A percentile compares a stretch with the other conserved stretches of the same genome.
phyloP scores from a whole-genome alignment of 2,888 invertebrate genomes.

The Deilephila elpenor region DNA sequence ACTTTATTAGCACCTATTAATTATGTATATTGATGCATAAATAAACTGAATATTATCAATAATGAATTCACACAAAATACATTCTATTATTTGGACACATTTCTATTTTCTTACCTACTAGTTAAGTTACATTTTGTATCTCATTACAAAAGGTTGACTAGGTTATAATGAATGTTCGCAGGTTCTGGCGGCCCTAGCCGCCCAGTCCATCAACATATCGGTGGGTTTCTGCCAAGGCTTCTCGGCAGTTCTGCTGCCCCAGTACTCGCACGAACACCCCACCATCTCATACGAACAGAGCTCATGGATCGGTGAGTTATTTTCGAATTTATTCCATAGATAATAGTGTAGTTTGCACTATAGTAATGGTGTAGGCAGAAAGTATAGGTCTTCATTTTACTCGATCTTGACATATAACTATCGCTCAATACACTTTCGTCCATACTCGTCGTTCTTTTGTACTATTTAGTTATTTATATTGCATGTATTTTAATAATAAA shows the following conservation, averaged over 20 bases:
- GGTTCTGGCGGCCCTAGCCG: slow-evolving; percentile 89
- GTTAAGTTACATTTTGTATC: not conserved
- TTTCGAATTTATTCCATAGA: not conserved
- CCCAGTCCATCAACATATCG: slow-evolving; percentile 90
- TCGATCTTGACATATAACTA: no score
- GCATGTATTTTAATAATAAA: no score
- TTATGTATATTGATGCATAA: no score
- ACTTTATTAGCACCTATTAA: no score
- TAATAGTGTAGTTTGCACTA: not conserved
- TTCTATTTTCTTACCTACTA: no score
- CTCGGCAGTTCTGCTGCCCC: slow-evolving; percentile 90
- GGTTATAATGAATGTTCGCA: slow-evolving; percentile 63
- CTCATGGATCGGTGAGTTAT: slow-evolving; percentile 88
- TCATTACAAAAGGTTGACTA: slow-evolving; percentile 42
- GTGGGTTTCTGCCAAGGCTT: slow-evolving; percentile 91
- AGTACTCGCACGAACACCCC: slow-evolving; percentile 84
- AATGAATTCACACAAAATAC: no score
- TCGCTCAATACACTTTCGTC: no score
- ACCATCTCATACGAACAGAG: slow-evolving; percentile 86
- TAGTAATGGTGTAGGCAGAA: not conserved
- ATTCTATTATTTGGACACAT: no score
- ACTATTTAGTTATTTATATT: no score
- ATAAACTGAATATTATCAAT: no score
- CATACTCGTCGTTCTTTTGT: no score
- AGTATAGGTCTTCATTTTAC: no score